These are phyloP conservation scores for Tetramorium bicarinatum DNA, from an alignment of 2,888 invertebrate genomes.

Conservation along the genomic window DNA sequence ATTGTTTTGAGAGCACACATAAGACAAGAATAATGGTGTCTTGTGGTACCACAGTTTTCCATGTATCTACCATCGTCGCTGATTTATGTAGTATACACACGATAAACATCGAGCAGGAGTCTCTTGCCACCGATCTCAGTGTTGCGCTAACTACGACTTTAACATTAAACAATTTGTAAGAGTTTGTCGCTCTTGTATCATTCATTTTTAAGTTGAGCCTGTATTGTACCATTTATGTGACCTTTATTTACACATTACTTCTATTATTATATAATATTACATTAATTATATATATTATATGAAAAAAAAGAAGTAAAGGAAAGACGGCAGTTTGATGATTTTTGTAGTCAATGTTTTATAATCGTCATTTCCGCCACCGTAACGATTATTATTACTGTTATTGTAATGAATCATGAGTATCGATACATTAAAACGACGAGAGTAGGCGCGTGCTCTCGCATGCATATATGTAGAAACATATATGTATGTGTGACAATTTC, in stretches of 20 bases:
- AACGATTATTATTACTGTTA: slow-evolving; percentile 70
- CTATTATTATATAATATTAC: slow-evolving; percentile 75
- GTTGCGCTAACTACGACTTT: slow-evolving; percentile 81
- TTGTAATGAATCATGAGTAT: slow-evolving; percentile 60
- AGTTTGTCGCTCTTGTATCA: slow-evolving; percentile 77
- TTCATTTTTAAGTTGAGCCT: slow-evolving; percentile 78
- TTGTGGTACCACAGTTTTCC: not conserved
- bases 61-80: slow-evolving; percentile 32
- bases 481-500: slow-evolving; percentile 73
- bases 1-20: slow-evolving; percentile 35
- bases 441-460: slow-evolving; percentile 69
- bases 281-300: slow-evolving; percentile 76
- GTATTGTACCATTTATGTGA: slow-evolving; percentile 80
- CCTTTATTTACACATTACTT: slow-evolving; percentile 78
- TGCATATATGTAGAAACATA: slow-evolving; percentile 73
- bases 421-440: slow-evolving; percentile 53
- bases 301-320: slow-evolving; percentile 67
- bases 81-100: slow-evolving; percentile 57
- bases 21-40: not conserved
- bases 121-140: slow-evolving; percentile 83
- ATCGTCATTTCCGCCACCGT: slow-evolving; percentile 73
- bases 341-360: slow-evolving; percentile 79
- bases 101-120: slow-evolving; percentile 79
- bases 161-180: slow-evolving; percentile 72
- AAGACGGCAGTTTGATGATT: slow-evolving; percentile 77